Base-by-base conservation (phyloP, 2,888 invertebrate genomes). In the Drosophila rellima region DNA sequence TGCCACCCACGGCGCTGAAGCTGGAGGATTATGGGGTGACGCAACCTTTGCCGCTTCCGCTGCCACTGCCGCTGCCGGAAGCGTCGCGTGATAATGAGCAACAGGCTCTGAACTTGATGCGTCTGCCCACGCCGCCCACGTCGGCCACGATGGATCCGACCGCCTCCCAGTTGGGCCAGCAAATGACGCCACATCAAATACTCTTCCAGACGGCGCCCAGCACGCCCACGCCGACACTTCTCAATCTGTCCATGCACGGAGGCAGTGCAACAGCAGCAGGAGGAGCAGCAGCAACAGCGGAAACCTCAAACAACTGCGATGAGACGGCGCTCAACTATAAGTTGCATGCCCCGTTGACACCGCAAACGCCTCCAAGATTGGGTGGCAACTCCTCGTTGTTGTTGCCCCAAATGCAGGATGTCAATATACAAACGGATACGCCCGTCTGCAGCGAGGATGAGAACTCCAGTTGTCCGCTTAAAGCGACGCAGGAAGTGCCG, bases 371-470 rank as follows among this genome's bases (percentile, higher is more conserved):
- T 0, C 90, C 72, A 1, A 77, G 71, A 17, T 70, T 90, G 39
- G 45, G 29, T 6, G 20, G 82, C 11, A 84, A 60, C 31, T 8
- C 51, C 45, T 10, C 59, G 55, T 10, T 82, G 20, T 50, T 82
- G 63, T 13, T 17, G 17, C 93, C 94, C 1, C 94, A 95, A 69
- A 96, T 96, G n/a, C 96, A 95, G 90, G 96, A 97, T 86, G 96
- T 96, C 0, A 96, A 96, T 55, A 97, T 96, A 89, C 97, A 97
- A 92, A 97, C 97, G 0, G 96, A 97, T 85, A 95, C 96, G 18
- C 95, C 95, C 0, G 92, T 94, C 2, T 94, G 82, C 67, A 95
- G 95, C 79, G 96, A 96, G 60, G 95, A 96, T 74, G 96, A 92
- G 62, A 90, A 80, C 60, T 89, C 85, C 0, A 80, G 82, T 40